Evolutionary conservation across 2,797 vertebrate genomes (phyloP), one percentile per base, ranked within the genome.

Genomic region (Alca torda): DNA sequence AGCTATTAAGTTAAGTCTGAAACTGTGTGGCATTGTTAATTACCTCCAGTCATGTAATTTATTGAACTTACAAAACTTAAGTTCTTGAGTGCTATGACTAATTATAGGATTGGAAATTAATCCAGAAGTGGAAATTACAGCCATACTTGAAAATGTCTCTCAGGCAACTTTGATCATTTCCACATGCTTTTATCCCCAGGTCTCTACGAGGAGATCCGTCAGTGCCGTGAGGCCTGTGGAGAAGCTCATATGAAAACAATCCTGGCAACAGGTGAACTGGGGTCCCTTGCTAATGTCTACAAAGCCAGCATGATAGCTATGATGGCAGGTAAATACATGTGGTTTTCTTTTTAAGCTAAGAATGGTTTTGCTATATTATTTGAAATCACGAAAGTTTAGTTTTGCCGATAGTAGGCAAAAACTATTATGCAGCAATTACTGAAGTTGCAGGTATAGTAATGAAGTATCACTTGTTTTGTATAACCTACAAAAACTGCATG

Each of bases 241-340:
- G 97, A 99, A 4, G 99, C 98, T 48, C 99, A 99, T 95, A 99
- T 99, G 99, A 99, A 99, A 98, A 99, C 99, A 80, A 99, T 99
- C 97, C 95, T 99, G 96, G 99, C 99, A 10, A 98, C 99, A 0
- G 99, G 99, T 91, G 99, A 99, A 87, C 98, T 99, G 74, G 99
- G 99, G 26, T 99, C 98, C 51, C 98, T 99, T 93, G 98, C 98
- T 79, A 99, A 99, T 4, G 98, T 99, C 97, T 99, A 99, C 98
- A 99, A 99, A 96, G 99, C 99, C 98, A 99, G 99, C 59, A 98
- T 99, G 97, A 98, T 99, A 30, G 98, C 99, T 45, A 99, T 99
- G 99, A 99, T 99, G 99, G 99, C 99, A 86, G 99, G 99, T 99
- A 96, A 98, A 97, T 95, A 90, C 11, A 11, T 11, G 4, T 35